Base-by-base conservation (phyloP, 2,797 vertebrate genomes). In the Cryptoblepharus egeriae region DNA sequence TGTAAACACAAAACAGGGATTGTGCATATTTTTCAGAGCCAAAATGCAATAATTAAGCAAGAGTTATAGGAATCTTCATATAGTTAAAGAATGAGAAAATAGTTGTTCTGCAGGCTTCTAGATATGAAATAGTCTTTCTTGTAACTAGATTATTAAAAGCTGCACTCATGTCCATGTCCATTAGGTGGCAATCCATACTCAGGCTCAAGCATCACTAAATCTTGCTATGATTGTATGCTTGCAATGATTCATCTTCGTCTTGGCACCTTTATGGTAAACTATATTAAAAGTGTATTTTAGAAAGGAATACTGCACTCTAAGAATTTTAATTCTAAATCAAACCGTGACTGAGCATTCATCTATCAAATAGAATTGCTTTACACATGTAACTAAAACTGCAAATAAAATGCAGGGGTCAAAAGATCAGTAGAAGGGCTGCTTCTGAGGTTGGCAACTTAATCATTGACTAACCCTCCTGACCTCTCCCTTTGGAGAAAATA, bases 351-450 rank as follows among this genome's bases (percentile, higher is more conserved):
- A 8, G 0, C 55, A 12, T n/a, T 26, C 35, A 15, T 0, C 8
- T 24, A 37, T 2, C 37, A 1, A 2, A 3, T 3, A 0, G 0
- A 2, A 8, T 61, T 0, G 68, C 20, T 0, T 28, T 20, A 55
- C 69, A 13, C 2, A 64, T 13, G 39, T 5, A 1, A 7, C 18
- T 0, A 74, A 35, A 15, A 24, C 26, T 5, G 1, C 5, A 0
- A 18, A 6, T 15, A 10, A 1, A 37, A 57, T 61, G 42, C 10
- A 75, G 16, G 39, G 30, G 28, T 13, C 39, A 30, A 24, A 64
- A 16, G 24, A 37, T 22, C 42, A 37, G 32, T 10, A 55, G 45
- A 37, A 73, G 45, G 30, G 16, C 39, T 37, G 24, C 26, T 52
- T 20, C 10, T 63, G 35, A 37, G 42, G 13, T 13, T 73, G 70